Evolutionary conservation across 2,113 vertebrate species (phyloP).

Genomic region (Narcine bancroftii): DNA sequence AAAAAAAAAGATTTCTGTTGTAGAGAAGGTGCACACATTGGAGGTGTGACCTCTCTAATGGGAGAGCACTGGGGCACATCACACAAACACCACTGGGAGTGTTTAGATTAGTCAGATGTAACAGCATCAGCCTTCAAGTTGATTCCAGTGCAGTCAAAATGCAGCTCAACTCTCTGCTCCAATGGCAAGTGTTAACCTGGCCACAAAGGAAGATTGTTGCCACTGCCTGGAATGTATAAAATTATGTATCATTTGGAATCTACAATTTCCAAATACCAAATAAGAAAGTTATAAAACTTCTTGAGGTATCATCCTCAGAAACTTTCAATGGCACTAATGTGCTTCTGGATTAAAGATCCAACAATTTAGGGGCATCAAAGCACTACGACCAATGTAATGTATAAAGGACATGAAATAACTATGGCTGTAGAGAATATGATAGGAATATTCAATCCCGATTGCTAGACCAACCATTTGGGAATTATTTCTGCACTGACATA

Average conservation of each 20-base stretch:
- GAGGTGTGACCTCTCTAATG: too few species aligned
- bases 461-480: not conserved
- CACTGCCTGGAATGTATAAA: not conserved
- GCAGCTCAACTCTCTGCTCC: not conserved
- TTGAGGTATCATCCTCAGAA: not conserved
- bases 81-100: too few species aligned
- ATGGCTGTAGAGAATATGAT: not conserved
- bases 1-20: too few species aligned
- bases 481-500: not conserved
- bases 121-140: not conserved
- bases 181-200: not conserved
- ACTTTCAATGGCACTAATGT: not conserved
- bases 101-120: not conserved
- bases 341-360: too few species aligned
- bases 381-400: not conserved
- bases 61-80: too few species aligned
- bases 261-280: not conserved
- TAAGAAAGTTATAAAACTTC: not conserved
- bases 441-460: not conserved
- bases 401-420: not conserved
- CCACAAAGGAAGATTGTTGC: not conserved
- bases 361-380: not conserved
- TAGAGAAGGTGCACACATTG: too few species aligned
- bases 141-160: not conserved
- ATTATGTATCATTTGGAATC: slow-evolving; percentile 10